Evolutionary conservation across 64 coral and sea anemone genomes (phyloP).

Genomic region (Hydrozoanthus tunicans): DNA sequence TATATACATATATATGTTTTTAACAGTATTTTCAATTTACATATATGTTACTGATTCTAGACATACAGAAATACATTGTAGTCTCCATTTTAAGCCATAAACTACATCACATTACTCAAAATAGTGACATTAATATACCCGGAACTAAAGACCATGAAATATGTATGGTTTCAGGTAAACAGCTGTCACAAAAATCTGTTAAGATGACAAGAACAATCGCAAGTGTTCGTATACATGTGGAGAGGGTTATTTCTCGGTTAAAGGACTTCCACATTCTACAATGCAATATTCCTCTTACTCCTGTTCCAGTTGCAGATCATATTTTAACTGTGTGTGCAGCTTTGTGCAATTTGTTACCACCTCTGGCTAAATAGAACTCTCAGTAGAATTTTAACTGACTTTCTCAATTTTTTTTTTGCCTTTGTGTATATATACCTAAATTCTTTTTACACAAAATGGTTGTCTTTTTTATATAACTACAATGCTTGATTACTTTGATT

Average conservation of each 20-base stretch:
- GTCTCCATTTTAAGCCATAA: neutral
- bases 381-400: neutral
- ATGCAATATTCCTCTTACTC: slow-evolving; percentile 13
- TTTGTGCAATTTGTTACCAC: slow-evolving; percentile 37
- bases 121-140: neutral
- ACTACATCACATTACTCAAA: neutral
- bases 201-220: slow-evolving; percentile 31
- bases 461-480: no score
- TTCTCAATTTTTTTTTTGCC: no score
- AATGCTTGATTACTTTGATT: no score
- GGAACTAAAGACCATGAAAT: neutral
- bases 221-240: slow-evolving; percentile 46
- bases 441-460: no score
- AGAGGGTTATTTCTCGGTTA: slow-evolving; percentile 13
- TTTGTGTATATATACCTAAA: no score
- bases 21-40: no score
- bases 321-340: slow-evolving; percentile 29
- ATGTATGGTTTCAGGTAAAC: neutral
- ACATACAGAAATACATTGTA: neutral
- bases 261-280: slow-evolving; percentile 39
- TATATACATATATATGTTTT: no score
- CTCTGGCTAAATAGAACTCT: neutral
- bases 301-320: slow-evolving; percentile 24
- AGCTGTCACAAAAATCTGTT: slow-evolving; percentile 25
- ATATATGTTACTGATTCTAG: no score